Percentiles rank a stretch among this genome's conserved stretches.
phyloP scores from a whole-genome alignment of 2,888 invertebrate species.

The Lepidochrysops patricia region DNA sequence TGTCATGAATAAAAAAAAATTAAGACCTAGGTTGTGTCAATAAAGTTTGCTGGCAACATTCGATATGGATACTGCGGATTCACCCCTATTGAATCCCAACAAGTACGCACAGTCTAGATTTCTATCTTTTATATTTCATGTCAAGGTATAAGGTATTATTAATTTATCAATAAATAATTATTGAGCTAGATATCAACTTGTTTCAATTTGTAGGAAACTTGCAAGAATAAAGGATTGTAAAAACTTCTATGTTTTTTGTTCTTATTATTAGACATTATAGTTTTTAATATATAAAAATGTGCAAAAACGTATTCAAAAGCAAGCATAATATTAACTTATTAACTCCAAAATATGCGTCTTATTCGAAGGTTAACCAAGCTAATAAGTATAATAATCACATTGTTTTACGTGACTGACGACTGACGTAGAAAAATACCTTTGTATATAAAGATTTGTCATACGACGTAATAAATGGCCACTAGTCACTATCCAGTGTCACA shows the following conservation, averaged over 20 bases:
- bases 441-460: background rate
- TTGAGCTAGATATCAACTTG: background rate
- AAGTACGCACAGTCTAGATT: slow-evolving; percentile 18
- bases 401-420: background rate
- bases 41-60: background rate
- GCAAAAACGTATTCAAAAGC: no score
- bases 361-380: no score
- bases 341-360: no score
- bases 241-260: background rate
- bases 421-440: background rate
- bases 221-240: background rate
- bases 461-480: background rate
- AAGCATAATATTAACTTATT: no score
- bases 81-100: slow-evolving; percentile 19
- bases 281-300: background rate
- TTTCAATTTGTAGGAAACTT: background rate
- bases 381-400: no score
- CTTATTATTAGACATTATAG: no score
- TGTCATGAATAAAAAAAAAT: no score
- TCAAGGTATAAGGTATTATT: slow-evolving; percentile 7
- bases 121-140: background rate
- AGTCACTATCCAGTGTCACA: background rate
- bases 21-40: no score
- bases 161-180: background rate
- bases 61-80: slow-evolving; percentile 10